Base-by-base conservation (phyloP, 2,888 invertebrate genomes). In the Chrysolina oricalcia region DNA sequence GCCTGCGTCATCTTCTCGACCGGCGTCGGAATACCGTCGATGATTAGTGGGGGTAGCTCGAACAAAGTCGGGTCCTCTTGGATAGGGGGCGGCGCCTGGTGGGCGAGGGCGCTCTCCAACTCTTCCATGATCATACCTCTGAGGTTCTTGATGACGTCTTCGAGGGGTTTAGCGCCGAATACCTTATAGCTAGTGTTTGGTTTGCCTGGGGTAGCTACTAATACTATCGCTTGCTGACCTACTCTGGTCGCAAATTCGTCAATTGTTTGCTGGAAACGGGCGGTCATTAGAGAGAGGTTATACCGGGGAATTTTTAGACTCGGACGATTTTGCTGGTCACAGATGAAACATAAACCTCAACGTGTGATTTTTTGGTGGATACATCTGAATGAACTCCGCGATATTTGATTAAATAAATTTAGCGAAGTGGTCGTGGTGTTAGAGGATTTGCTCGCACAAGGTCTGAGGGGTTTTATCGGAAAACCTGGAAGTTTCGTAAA, bases 1-100 rank as follows among this genome's bases (percentile, higher is more conserved):
- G 98, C 98, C 91, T 98, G 98, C 53, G 98, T 98, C 98, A 98
- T 98, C 92, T 98, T 98, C 90, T 98, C 98, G 0, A 98, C 98
- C 17, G 98, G 98, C 76, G 98, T 98, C 79, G 98, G 98, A 88
- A 98, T 98, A 79, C 98, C 98, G 90, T 98, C 98, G 85, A 98
- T 97, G 85, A 98, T 97, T 81, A 98, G 92, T 63, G 98, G 97
- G 78, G 98, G 98, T 88, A 98, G 90, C 91, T 98, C 98, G 89
- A 98, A 98, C 73, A 98, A 91, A 80, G 96, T 94, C 5, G 98
- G 96, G 90, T 97, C 98, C 86, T 98, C 98, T 86, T 93, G 94
- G 62, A 93, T 92, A 4, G 94, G 94, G 17, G 95, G 95, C 84
- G 98, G 97, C 75, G 96, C 95, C 89, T 98, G 98, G 86, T 97